Evolutionary conservation across 2,888 invertebrate species (phyloP).

Genomic region (Thumatha senex): DNA sequence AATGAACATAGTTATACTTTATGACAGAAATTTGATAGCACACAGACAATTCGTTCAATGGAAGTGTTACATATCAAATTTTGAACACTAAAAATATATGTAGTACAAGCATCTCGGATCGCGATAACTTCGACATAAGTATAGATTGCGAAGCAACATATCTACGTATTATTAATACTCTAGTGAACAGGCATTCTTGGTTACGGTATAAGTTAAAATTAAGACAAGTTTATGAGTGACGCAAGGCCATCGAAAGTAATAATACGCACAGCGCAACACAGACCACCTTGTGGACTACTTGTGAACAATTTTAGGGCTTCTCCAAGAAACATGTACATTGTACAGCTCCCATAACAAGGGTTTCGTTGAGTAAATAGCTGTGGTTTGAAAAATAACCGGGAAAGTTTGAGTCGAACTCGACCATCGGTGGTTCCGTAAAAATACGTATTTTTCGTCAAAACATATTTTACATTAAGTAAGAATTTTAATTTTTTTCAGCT

Average conservation of each 20-base stretch:
- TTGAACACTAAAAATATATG: too few species aligned
- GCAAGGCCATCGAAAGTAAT: conserved; percentile 67
- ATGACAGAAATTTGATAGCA: too few species aligned
- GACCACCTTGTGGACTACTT: conserved; percentile 59
- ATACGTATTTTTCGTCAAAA: too few species aligned
- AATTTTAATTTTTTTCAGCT: too few species aligned
- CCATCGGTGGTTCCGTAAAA: too few species aligned
- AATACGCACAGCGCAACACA: conserved; percentile 29
- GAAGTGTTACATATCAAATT: too few species aligned
- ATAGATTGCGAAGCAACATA: neutral
- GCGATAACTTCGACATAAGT: neutral
- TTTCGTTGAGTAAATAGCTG: conserved; percentile 9
- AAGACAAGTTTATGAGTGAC: conserved; percentile 43
- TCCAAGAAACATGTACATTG: conserved; percentile 20
- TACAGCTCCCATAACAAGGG: conserved; percentile 4
- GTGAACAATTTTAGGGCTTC: conserved; percentile 62
- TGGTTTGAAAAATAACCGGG: conserved; percentile 14
- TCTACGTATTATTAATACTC: conserved; percentile 1
- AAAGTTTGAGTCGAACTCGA: too few species aligned
- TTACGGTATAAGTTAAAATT: conserved; percentile 41
- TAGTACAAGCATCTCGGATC: too few species aligned
- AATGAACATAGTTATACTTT: too few species aligned
- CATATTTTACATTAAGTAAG: too few species aligned
- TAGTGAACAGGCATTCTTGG: conserved; percentile 19
- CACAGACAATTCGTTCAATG: too few species aligned